phyloP scores from a whole-genome alignment of 2,888 invertebrate species.

The Parnassius orleans region DNA sequence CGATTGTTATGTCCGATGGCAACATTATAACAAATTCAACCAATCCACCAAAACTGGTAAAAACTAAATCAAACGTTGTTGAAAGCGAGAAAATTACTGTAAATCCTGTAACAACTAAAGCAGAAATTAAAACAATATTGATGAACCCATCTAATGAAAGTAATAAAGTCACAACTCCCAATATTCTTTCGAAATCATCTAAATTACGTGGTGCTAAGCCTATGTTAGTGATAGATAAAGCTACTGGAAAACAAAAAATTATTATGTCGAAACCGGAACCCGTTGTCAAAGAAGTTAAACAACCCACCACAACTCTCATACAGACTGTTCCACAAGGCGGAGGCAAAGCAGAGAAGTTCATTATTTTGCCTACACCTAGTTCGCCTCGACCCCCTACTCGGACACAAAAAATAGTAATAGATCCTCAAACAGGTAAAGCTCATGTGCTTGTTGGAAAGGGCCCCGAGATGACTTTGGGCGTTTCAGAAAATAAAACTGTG shows the following conservation, averaged over 20 bases:
- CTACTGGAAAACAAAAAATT: slow-evolving; percentile 72
- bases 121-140: slow-evolving; percentile 65
- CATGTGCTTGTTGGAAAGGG: slow-evolving; percentile 65
- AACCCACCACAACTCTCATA: slow-evolving; percentile 43
- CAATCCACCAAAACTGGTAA: slow-evolving; percentile 56
- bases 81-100: slow-evolving; percentile 58
- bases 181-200: slow-evolving; percentile 73
- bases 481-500: slow-evolving; percentile 59
- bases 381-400: slow-evolving; percentile 56
- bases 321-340: slow-evolving; percentile 52
- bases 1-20: slow-evolving; percentile 79
- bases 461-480: slow-evolving; percentile 42
- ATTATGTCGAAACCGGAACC: slow-evolving; percentile 68
- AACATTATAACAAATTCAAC: slow-evolving; percentile 58
- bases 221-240: slow-evolving; percentile 71
- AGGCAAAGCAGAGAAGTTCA: slow-evolving; percentile 66
- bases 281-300: slow-evolving; percentile 60
- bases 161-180: slow-evolving; percentile 66
- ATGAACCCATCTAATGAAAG: slow-evolving; percentile 60
- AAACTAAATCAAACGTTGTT: slow-evolving; percentile 50
- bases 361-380: slow-evolving; percentile 63
- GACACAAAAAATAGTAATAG: slow-evolving; percentile 73
- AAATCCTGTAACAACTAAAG: slow-evolving; percentile 49
- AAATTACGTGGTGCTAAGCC: slow-evolving; percentile 71
- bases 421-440: slow-evolving; percentile 73